phyloP scores from a whole-genome alignment of 2,888 invertebrate species.

The Polyommatus iphigenia region DNA sequence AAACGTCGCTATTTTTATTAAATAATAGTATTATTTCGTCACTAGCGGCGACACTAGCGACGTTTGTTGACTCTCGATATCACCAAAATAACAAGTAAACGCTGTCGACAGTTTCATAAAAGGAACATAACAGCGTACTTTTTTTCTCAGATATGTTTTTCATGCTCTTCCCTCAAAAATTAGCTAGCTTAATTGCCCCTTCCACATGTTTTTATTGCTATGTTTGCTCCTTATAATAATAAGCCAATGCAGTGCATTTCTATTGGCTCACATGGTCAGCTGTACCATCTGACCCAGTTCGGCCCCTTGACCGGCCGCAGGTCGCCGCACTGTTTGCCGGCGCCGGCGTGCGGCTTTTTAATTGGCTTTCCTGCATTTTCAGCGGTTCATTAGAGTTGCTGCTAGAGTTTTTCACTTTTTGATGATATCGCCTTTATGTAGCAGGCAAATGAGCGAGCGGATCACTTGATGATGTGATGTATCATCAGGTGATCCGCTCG shows the following conservation, averaged over 20 bases:
- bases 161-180: too few relatives aligned
- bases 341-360: slow-evolving; percentile 24
- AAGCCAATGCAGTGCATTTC: neutral
- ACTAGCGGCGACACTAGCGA: neutral
- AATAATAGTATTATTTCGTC: neutral
- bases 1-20: neutral
- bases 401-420: neutral
- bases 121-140: neutral
- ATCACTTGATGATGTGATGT: neutral
- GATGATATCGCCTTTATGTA: neutral
- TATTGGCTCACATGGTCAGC: neutral
- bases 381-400: neutral
- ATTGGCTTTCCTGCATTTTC: slow-evolving; percentile 15
- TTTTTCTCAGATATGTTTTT: too few relatives aligned
- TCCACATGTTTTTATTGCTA: neutral
- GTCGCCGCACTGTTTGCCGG: slow-evolving; percentile 19
- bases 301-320: neutral
- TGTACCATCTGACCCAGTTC: neutral
- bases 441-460: neutral
- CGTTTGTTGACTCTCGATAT: neutral
- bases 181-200: too few relatives aligned
- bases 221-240: neutral
- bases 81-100: neutral
- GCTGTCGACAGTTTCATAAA: neutral
- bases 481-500: too few relatives aligned